Evolutionary conservation across 1,140 invertebrate genomes (phyloP).

Genomic region (Coelopa frigida): DNA sequence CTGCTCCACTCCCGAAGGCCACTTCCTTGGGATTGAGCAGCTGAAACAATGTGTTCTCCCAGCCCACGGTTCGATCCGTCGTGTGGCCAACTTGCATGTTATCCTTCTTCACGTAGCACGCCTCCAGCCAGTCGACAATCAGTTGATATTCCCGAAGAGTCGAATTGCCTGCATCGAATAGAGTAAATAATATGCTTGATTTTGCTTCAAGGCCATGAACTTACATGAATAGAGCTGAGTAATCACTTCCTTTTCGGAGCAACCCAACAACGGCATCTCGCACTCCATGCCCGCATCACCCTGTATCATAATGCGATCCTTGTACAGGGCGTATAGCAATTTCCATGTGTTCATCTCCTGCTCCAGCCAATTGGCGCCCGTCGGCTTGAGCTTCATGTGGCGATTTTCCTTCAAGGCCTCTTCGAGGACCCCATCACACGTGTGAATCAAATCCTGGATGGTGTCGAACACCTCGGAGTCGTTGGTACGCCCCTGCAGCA

Average conservation of each 20-base stretch:
- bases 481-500: conserved; percentile 48
- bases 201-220: background rate
- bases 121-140: conserved; percentile 89
- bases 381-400: background rate
- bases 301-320: conserved; percentile 58
- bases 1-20: conserved; percentile 50
- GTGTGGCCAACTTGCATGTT: conserved; percentile 61
- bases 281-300: conserved; percentile 46
- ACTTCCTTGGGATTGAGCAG: conserved; percentile 49
- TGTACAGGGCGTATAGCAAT: conserved; percentile 69
- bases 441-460: conserved; percentile 51
- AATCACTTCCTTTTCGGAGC: conserved; percentile 58
- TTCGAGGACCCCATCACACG: conserved; percentile 46
- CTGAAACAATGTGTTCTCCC: conserved; percentile 87
- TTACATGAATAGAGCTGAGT: conserved; percentile 48
- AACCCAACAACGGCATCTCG: conserved; percentile 42
- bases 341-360: conserved; percentile 84
- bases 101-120: conserved; percentile 63
- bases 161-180: conserved; percentile 50
- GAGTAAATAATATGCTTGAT: background rate
- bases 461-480: conserved; percentile 52
- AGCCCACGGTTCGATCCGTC: conserved; percentile 68
- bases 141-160: conserved; percentile 71
- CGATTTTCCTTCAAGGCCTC: conserved; percentile 33
- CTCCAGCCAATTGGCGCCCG: conserved; percentile 55